Evolutionary conservation across 2,113 vertebrate genomes (phyloP).

Genomic region (Cottus gobio): DNA sequence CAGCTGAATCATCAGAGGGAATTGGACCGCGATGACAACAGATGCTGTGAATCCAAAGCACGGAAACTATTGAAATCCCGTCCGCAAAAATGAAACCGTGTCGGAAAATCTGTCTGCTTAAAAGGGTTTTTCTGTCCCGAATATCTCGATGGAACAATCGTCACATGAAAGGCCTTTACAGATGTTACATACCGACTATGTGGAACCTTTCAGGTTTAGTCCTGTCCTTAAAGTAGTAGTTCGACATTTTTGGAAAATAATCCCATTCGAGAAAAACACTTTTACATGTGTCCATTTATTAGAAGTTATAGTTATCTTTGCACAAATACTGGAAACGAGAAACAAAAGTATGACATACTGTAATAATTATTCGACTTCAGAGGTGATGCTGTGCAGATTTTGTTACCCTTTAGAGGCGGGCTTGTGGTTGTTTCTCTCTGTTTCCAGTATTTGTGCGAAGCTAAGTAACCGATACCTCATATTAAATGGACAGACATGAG

Average conservation of each 20-base stretch:
- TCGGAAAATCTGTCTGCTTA: constrained; percentile 5
- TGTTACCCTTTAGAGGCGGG: not conserved
- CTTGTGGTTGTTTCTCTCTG: not conserved
- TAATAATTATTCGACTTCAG: too few relatives aligned
- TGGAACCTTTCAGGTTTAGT: not conserved
- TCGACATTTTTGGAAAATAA: not conserved
- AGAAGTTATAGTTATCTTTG: not conserved
- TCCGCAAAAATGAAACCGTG: not conserved
- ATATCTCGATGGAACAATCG: not conserved
- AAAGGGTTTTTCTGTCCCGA: not conserved
- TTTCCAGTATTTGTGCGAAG: not conserved
- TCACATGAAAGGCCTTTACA: not conserved
- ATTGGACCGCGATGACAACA: constrained; percentile 5
- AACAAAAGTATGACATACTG: not conserved
- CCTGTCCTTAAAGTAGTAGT: not conserved
- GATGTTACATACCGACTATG: not conserved
- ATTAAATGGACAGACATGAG: not conserved
- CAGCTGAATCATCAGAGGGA: constrained; percentile 2
- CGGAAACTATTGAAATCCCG: constrained; percentile 22
- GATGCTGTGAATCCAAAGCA: constrained; percentile 19
- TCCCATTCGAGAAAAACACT: not conserved
- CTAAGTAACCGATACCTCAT: not conserved
- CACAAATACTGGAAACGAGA: not conserved
- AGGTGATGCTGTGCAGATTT: not conserved
- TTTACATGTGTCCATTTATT: not conserved